phyloP scores from a whole-genome alignment of 2,797 vertebrate genomes.

The Coregonus sp. region DNA sequence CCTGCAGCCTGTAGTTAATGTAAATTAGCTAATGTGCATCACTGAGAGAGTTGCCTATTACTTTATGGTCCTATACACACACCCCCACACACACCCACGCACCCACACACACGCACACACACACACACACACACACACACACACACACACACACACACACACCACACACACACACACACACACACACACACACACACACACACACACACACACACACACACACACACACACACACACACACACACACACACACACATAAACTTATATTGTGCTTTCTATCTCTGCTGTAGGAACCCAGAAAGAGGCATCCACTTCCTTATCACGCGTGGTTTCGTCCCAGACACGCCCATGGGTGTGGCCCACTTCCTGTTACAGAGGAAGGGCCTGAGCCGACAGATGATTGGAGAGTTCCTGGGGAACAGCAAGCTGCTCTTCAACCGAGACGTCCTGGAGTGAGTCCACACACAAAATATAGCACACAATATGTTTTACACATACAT shows the following conservation, averaged over 20 bases:
- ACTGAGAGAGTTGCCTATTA: slow-evolving; percentile 48
- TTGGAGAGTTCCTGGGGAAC: slow-evolving; percentile 97
- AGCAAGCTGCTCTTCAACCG: slow-evolving; percentile 99
- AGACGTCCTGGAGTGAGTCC: slow-evolving; percentile 85
- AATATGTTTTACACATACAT: background rate
- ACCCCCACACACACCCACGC: too few species aligned
- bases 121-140: background rate
- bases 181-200: background rate
- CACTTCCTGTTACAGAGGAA: slow-evolving; percentile 97
- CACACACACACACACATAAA: background rate
- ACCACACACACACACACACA: background rate
- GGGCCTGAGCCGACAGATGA: slow-evolving; percentile 98
- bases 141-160: background rate
- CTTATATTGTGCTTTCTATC: slow-evolving; percentile 32
- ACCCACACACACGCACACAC: background rate
- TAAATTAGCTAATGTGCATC: slow-evolving; percentile 62
- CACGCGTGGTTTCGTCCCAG: slow-evolving; percentile 94
- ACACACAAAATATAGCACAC: background rate
- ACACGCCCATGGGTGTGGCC: slow-evolving; percentile 96
- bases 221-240: background rate
- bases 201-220: too few species aligned
- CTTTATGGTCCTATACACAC: slow-evolving; percentile 4
- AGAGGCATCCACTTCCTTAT: slow-evolving; percentile 98
- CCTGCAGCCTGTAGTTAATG: slow-evolving; percentile 58
- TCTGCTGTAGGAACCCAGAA: slow-evolving; percentile 90